These are phyloP conservation scores for Serilophus lunatus DNA, from an alignment of 2,113 vertebrate genomes.

Conservation along the genomic window DNA sequence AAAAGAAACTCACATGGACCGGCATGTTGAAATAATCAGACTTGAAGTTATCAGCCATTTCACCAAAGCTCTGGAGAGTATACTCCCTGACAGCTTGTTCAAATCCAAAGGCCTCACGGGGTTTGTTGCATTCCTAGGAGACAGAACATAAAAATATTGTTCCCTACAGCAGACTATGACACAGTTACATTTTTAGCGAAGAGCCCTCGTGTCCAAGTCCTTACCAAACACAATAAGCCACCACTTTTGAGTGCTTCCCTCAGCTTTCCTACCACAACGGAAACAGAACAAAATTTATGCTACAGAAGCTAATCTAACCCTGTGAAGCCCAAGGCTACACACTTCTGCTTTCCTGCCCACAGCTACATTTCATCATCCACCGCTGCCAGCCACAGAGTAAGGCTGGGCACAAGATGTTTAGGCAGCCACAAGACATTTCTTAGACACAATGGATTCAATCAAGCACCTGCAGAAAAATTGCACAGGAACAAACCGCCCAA, in stretches of 20 bases:
- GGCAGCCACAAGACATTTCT: background rate
- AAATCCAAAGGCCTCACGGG: conserved; percentile 95
- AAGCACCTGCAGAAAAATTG: background rate
- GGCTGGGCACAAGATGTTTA: background rate
- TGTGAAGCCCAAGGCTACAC: background rate
- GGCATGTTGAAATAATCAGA: conserved; percentile 99
- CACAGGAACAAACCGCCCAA: background rate
- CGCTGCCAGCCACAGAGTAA: background rate
- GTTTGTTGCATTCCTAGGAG: conserved; percentile 94
- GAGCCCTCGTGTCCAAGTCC: background rate
- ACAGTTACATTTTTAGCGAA: background rate
- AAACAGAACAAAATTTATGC: background rate
- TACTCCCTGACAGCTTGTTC: conserved; percentile 96
- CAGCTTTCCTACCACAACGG: background rate
- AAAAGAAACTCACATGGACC: conserved; percentile 86
- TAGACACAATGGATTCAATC: background rate
- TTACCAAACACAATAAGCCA: background rate
- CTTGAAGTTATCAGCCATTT: conserved; percentile 99
- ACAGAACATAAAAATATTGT: background rate
- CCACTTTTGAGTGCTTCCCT: background rate
- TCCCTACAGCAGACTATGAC: background rate
- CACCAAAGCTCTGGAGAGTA: conserved; percentile 94
- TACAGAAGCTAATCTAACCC: background rate
- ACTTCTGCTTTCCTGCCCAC: background rate
- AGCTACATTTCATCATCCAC: background rate